These are phyloP conservation scores for Aegotheles bennettii DNA, from an alignment of 2,113 vertebrate genomes.

Conservation along the genomic window DNA sequence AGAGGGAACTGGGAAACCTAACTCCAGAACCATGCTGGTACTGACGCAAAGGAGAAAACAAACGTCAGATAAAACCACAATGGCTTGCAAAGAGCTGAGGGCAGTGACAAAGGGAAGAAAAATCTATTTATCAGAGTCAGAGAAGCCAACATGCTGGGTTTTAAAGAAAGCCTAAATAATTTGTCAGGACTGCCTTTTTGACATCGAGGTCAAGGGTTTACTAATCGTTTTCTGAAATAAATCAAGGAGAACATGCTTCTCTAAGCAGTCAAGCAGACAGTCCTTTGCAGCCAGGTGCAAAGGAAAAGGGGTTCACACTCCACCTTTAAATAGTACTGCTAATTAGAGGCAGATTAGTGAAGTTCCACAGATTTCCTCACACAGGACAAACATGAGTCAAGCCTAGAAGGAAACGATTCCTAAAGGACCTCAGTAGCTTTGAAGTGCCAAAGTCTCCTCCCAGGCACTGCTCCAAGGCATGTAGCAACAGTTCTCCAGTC, in stretches of 20 bases:
- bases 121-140: not conserved
- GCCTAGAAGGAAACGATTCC: not conserved
- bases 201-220: not conserved
- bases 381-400: not conserved
- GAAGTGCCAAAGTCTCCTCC: not conserved
- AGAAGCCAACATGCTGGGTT: not conserved
- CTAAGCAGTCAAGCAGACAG: not conserved
- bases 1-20: constrained; percentile 57
- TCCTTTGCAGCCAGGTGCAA: not conserved
- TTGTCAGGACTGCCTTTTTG: not conserved
- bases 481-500: not conserved
- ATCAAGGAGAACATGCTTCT: not conserved
- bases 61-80: constrained; percentile 3
- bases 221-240: not conserved
- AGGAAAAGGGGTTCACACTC: not conserved
- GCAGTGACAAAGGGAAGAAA: not conserved
- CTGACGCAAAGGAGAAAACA: constrained; percentile 52
- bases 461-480: not conserved
- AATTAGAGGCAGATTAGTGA: not conserved
- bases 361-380: not conserved
- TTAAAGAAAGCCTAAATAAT: not conserved
- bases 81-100: not conserved
- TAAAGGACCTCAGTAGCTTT: not conserved
- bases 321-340: not conserved
- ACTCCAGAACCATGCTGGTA: constrained; percentile 39